Conservation (phyloP, 2,797 vertebrate species). For the Somateria mollissima region DNA sequence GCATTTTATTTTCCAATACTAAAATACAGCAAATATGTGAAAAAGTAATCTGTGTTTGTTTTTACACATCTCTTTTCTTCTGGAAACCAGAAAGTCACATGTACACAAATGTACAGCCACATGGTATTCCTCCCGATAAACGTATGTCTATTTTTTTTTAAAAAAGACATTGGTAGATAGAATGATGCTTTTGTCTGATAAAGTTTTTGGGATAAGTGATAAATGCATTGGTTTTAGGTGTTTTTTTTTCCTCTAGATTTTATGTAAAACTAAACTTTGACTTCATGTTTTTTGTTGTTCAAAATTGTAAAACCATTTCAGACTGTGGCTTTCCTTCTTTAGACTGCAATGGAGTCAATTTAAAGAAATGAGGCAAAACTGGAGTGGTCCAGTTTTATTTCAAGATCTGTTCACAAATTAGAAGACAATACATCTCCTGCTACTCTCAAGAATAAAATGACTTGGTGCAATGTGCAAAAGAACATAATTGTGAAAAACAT, state of each 20-base stretch:
- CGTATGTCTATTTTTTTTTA: background rate
- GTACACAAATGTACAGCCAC: background rate
- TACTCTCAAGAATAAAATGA: background rate
- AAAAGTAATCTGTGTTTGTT: background rate
- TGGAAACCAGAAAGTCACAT: background rate
- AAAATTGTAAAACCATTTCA: background rate
- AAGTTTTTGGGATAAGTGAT: background rate
- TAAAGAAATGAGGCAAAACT: background rate
- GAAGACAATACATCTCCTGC: background rate
- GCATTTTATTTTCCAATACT: conserved; percentile 26
- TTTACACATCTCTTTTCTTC: background rate
- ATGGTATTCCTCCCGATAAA: background rate
- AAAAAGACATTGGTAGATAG: background rate
- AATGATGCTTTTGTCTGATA: background rate
- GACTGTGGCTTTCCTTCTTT: background rate
- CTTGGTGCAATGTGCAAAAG: background rate
- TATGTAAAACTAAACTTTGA: background rate
- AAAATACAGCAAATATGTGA: conserved; percentile 12
- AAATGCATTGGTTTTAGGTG: background rate
- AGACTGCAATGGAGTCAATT: background rate
- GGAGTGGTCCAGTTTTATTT: background rate
- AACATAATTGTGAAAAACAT: background rate
- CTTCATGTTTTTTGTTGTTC: background rate
- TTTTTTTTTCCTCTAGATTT: background rate
- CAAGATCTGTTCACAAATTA: background rate